Evolutionary conservation across 1,140 invertebrate species (phyloP).

Genomic region (Pseudomyrmex gracilis): DNA sequence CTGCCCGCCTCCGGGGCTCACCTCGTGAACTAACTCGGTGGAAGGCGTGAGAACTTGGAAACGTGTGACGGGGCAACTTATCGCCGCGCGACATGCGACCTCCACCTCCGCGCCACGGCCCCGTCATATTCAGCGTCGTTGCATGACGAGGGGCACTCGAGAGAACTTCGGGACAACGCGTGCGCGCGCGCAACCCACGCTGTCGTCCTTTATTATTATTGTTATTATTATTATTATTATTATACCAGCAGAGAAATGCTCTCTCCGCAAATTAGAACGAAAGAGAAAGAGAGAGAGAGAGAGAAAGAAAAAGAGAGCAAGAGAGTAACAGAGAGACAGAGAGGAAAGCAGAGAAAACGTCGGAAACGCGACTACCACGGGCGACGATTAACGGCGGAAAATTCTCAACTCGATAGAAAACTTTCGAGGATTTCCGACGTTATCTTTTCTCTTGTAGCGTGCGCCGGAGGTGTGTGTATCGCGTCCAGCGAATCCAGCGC

Average conservation of each 20-base stretch:
- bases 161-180: slow-evolving; percentile 50
- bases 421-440: not conserved
- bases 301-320: not conserved
- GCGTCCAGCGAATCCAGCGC: slow-evolving; percentile 7
- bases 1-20: not conserved
- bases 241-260: not conserved
- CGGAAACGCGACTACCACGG: slow-evolving; percentile 21
- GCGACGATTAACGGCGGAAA: slow-evolving; percentile 46
- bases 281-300: not conserved
- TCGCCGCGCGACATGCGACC: slow-evolving; percentile 59
- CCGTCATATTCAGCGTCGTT: slow-evolving; percentile 58
- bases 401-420: slow-evolving; percentile 48
- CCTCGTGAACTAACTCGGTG: slow-evolving; percentile 37
- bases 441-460: slow-evolving; percentile 25
- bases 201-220: slow-evolving; percentile 48
- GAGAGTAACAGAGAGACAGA: not conserved
- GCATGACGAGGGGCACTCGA: slow-evolving; percentile 59
- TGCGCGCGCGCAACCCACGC: not conserved
- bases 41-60: slow-evolving; percentile 60
- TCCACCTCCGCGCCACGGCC: slow-evolving; percentile 9
- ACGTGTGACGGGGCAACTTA: slow-evolving; percentile 58
- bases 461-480: slow-evolving; percentile 1
- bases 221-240: slow-evolving; percentile 39
- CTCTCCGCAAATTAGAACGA: not conserved
- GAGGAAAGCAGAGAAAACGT: slow-evolving; percentile 1